Evolutionary conservation across 2,888 invertebrate species (phyloP), one percentile per base, ranked within the genome.

Genomic region (Amphiduros pacificus): DNA sequence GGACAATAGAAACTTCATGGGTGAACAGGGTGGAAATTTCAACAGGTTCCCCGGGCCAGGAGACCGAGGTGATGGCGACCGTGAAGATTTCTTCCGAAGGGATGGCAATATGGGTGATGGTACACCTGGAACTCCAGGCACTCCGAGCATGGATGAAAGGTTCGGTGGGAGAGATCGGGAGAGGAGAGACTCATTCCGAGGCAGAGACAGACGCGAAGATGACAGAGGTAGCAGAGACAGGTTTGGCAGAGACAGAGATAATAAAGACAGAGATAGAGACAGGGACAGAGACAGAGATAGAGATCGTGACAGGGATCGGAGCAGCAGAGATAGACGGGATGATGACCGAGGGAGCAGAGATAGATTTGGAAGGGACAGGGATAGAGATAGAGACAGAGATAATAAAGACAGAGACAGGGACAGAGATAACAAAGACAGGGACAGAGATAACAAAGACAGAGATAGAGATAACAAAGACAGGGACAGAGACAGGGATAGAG

Each of bases 21-120:
- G 54, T 31, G 54, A 36, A 1, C 31, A 36, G 2, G 54, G 36
- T 36, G 36, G 54, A 22, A 31, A 36, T n/a, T 54, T 54, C 24
- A n/a, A n/a, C n/a, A n/a, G n/a, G n/a, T n/a, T 17, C 36, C 11
- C 11, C 14, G 36, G 36, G 17, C 36, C 36, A 36, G 36, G 36
- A 36, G 36, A 36, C n/a, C n/a, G n/a, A n/a, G 41, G 32, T 17
- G 54, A 41, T 26, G 55, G 28, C 14, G n/a, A 14, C 3, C 40
- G 55, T 17, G 44, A 36, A 5, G 55, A 55, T 29, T 55, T 55
- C 44, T n/a, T n/a, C n/a, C n/a, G n/a, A n/a, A n/a, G n/a, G n/a
- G n/a, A n/a, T n/a, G n/a, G n/a, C n/a, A n/a, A n/a, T n/a, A n/a
- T n/a, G n/a, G n/a, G n/a, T n/a, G n/a, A n/a, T n/a, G n/a, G n/a